Conservation (phyloP, 2,797 vertebrate species). For the Tenualosa ilisha region DNA sequence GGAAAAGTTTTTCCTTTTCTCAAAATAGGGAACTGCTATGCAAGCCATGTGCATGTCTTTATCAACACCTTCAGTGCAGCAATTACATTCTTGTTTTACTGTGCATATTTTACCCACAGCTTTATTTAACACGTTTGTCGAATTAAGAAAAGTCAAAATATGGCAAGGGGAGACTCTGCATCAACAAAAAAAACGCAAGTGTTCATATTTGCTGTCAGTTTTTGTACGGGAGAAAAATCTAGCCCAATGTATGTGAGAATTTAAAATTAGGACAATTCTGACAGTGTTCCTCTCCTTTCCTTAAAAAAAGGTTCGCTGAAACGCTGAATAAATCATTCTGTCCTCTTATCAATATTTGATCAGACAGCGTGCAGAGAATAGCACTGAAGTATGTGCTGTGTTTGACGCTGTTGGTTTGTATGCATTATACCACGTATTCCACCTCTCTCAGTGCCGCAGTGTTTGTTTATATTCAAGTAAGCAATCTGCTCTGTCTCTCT, state of each 20-base stretch:
- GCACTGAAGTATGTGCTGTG: neutral
- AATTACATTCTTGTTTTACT: neutral
- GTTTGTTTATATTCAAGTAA: neutral
- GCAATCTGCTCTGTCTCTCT: constrained; percentile 52
- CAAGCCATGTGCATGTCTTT: neutral
- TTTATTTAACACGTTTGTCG: neutral
- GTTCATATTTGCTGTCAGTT: neutral
- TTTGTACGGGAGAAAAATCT: neutral
- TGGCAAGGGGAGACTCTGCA: neutral
- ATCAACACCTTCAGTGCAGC: neutral
- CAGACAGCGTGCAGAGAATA: constrained; percentile 30
- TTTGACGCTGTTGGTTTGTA: neutral
- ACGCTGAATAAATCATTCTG: neutral
- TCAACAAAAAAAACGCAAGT: neutral
- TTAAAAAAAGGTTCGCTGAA: neutral
- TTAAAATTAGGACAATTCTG: neutral
- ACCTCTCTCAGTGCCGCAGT: neutral
- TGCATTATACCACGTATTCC: neutral
- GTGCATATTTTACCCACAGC: neutral
- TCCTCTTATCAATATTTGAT: neutral
- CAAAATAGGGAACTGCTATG: neutral
- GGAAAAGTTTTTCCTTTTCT: neutral
- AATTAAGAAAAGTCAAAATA: neutral
- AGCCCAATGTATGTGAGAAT: neutral
- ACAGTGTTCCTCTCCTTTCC: neutral